phyloP scores from a whole-genome alignment of 2,797 vertebrate species.

The Muraenolepis orangiensis region DNA sequence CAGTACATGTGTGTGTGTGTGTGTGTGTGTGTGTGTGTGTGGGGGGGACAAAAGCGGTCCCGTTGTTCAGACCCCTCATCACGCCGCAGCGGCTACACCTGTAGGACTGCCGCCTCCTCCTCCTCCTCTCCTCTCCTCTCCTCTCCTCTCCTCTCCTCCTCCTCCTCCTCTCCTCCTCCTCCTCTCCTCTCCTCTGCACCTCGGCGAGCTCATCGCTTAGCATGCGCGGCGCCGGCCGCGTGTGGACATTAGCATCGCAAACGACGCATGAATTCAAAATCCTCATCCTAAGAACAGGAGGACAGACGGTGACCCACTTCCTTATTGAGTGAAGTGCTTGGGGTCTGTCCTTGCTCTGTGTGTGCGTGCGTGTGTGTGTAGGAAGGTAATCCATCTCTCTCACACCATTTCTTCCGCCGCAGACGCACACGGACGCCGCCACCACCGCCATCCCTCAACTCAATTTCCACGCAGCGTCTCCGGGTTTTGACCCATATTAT shows the following conservation, averaged over 20 bases:
- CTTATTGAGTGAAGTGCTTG: neutral
- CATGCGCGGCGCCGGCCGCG: conserved; percentile 18
- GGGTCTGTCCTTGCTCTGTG: neutral
- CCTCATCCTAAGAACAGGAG: neutral
- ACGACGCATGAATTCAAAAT: conserved; percentile 30
- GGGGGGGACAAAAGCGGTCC: too few species aligned
- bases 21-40: conserved; percentile 50
- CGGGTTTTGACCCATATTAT: conserved; percentile 17
- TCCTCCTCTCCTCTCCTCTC: too few species aligned
- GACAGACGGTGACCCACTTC: conserved; percentile 34
- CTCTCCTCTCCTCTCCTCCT: too few species aligned
- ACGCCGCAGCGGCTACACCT: too few species aligned
- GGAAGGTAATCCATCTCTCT: neutral
- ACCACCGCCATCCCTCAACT: neutral
- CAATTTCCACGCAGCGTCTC: conserved; percentile 4
- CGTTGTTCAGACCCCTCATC: too few species aligned
- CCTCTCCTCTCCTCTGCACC: conserved; percentile 47
- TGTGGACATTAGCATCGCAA: conserved; percentile 51
- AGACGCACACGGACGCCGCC: too few species aligned
- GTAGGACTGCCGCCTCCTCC: too few species aligned
- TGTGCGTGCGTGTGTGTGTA: too few species aligned
- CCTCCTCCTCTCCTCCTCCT: too few species aligned
- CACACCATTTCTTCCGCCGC: neutral
- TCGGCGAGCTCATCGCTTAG: conserved; percentile 47
- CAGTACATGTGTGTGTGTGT: too few species aligned